Conservation (phyloP, 1,140 invertebrate genomes). For the Gryllus bimaculatus region DNA sequence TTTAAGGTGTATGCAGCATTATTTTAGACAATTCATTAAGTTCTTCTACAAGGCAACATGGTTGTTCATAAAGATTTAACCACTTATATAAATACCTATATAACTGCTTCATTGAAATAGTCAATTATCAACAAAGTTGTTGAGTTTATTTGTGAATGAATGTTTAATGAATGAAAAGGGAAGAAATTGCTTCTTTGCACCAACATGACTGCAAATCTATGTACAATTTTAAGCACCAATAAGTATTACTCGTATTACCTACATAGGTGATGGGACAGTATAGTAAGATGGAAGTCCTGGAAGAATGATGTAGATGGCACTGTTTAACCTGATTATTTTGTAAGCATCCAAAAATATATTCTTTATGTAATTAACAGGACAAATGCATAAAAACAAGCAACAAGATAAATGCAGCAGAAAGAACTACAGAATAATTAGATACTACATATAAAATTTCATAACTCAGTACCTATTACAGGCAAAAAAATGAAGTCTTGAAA, state of each 20-base stretch:
- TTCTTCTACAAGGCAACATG: background rate
- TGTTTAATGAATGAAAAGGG: background rate
- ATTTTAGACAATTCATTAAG: background rate
- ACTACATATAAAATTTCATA: conserved; percentile 1
- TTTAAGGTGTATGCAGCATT: background rate
- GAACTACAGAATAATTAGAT: background rate
- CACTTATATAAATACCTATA: background rate
- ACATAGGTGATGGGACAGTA: conserved; percentile 8
- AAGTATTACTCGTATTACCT: background rate
- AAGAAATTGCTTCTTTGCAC: background rate
- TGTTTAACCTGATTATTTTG: background rate
- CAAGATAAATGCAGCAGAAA: background rate
- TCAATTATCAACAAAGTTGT: background rate
- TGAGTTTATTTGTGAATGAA: background rate
- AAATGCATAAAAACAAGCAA: background rate
- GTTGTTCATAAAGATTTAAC: background rate
- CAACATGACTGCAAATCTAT: conserved; percentile 7
- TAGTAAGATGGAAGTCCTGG: conserved; percentile 10
- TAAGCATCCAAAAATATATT: conserved; percentile 6
- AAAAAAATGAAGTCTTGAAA: background rate
- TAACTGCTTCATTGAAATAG: background rate
- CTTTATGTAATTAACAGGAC: background rate
- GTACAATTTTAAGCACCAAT: conserved; percentile 15
- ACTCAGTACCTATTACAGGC: background rate
- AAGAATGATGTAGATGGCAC: conserved; percentile 14